Conservation (phyloP, 2,888 invertebrate species). For the Odontocolon sp. region DNA sequence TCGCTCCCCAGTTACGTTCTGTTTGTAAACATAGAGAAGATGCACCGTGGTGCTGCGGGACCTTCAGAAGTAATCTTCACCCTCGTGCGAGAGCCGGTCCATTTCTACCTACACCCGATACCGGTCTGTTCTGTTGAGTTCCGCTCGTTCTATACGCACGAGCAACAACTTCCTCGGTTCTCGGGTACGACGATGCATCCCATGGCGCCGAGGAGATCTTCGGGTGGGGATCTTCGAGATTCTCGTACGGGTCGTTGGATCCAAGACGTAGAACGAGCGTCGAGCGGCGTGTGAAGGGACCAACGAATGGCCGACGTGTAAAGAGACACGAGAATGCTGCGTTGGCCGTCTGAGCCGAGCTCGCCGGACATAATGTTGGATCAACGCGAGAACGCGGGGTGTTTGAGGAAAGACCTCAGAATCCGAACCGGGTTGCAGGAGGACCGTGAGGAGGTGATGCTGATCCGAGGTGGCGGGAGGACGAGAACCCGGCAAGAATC, state of each 20-base stretch:
- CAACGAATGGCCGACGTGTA: no score
- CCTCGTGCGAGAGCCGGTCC: not conserved
- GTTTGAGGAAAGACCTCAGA: slow-evolving; percentile 14
- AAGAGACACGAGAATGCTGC: not conserved
- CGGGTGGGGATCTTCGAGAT: not conserved
- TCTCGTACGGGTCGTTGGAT: not conserved
- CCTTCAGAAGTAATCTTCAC: not conserved
- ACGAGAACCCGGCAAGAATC: slow-evolving; percentile 17
- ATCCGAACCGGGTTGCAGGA: not conserved
- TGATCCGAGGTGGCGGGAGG: slow-evolving; percentile 16
- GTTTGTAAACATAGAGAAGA: slow-evolving; percentile 35
- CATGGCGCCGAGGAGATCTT: not conserved
- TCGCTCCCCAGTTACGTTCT: not conserved
- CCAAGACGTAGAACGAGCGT: not conserved
- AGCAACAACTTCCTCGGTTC: not conserved
- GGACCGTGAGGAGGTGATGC: slow-evolving; percentile 9
- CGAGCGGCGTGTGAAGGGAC: not conserved
- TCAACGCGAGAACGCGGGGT: slow-evolving; percentile 1
- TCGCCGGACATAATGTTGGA: slow-evolving; percentile 6
- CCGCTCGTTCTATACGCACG: not conserved
- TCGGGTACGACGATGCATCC: not conserved
- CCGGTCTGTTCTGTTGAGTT: slow-evolving; percentile 25
- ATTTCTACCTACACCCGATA: slow-evolving; percentile 35
- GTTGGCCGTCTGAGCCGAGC: slow-evolving; percentile 6
- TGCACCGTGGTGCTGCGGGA: not conserved